Conservation (phyloP, 2,113 vertebrate species). For the Apodemus sylvaticus region DNA sequence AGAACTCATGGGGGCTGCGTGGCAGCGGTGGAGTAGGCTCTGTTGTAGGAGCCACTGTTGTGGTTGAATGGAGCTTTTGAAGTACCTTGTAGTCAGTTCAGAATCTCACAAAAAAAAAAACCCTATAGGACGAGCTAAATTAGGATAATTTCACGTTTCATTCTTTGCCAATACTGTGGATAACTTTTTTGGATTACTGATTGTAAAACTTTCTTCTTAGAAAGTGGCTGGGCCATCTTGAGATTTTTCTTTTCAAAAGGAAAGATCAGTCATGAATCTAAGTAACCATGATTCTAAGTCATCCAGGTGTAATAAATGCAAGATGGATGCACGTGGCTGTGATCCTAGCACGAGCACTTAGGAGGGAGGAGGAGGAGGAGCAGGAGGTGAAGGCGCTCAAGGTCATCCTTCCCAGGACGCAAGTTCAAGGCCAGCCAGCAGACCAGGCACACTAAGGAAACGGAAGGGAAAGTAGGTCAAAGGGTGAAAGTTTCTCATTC, state of each 20-base stretch:
- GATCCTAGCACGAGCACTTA: not conserved
- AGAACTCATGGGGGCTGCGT: not conserved
- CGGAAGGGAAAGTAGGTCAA: not conserved
- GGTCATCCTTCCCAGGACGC: too few relatives aligned
- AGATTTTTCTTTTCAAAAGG: not conserved
- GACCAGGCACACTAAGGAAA: not conserved
- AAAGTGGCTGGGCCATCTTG: not conserved
- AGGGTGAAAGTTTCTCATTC: not conserved
- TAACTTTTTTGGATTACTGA: not conserved
- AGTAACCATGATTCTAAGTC: not conserved
- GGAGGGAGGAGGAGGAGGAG: not conserved
- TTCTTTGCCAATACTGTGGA: not conserved
- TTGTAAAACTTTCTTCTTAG: constrained; percentile 24
- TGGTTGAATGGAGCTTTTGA: not conserved
- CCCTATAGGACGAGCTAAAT: not conserved
- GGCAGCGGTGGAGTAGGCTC: not conserved
- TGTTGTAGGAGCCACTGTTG: not conserved
- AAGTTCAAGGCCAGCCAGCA: not conserved
- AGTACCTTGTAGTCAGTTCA: not conserved
- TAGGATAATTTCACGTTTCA: not conserved
- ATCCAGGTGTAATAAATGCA: not conserved
- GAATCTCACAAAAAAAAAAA: not conserved
- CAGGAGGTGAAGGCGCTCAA: not conserved
- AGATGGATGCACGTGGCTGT: not conserved
- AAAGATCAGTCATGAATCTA: not conserved